Percentiles rank a stretch among this genome's conserved stretches.
Conservation (phyloP, 2,888 invertebrate genomes). For the Anthoptus insignis region DNA sequence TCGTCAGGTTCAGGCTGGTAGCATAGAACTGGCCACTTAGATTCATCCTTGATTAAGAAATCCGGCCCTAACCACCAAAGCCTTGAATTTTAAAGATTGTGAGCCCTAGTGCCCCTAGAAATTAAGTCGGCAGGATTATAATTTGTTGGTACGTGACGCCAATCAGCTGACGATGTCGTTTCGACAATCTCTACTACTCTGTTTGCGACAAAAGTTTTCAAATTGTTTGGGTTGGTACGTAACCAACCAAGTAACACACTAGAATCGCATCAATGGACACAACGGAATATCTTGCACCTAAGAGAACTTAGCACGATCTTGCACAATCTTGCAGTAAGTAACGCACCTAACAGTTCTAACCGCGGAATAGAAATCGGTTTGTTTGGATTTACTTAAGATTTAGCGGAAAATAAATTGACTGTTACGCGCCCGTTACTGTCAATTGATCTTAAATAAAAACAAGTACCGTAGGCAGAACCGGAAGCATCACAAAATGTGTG, state of each 20-base stretch:
- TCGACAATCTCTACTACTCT: not conserved
- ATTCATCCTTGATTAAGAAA: not conserved
- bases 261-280: conserved; percentile 41
- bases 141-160: conserved; percentile 33
- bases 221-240: conserved; percentile 26
- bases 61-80: not conserved
- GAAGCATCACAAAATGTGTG: conserved; percentile 19
- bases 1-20: not conserved
- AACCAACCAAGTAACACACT: conserved; percentile 42
- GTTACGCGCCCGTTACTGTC: conserved; percentile 3
- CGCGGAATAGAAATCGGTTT: conserved; percentile 43
- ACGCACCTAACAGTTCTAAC: conserved; percentile 40
- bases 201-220: conserved; percentile 43
- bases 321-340: conserved; percentile 38
- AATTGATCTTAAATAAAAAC: conserved; percentile 37
- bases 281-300: not conserved
- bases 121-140: conserved; percentile 38
- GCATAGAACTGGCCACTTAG: not conserved
- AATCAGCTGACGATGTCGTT: not conserved
- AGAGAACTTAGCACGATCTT: conserved; percentile 28
- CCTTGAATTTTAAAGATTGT: conserved; percentile 2
- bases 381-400: conserved; percentile 45
- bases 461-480: conserved; percentile 32
- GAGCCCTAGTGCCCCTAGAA: conserved; percentile 27
- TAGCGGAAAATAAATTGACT: conserved; percentile 42